A percentile compares a stretch with the other conserved stretches of the same genome.
These are phyloP conservation scores for Cervus canadensis DNA, from an alignment of 2,113 vertebrate species.

Conservation along the genomic window DNA sequence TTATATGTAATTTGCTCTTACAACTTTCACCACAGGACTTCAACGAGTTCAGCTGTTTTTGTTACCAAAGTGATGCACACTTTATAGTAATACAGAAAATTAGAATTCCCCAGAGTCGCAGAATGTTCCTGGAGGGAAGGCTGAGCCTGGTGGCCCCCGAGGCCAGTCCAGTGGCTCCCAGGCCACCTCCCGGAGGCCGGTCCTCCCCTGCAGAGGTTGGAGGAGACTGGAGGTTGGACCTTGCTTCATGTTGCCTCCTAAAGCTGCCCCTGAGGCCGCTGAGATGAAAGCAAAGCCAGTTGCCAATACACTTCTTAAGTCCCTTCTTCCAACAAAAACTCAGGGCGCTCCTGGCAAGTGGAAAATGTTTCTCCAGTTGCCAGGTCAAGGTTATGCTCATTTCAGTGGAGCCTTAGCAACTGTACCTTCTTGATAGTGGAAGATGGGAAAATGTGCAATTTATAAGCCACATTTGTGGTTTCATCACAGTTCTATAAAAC, in stretches of 20 bases:
- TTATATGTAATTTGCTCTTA: background rate
- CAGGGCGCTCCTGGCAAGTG: rapidly evolving
- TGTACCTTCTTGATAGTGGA: rapidly evolving
- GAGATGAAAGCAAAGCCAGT: background rate
- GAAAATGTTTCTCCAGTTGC: background rate
- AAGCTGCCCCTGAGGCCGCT: background rate
- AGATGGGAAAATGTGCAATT: too few relatives aligned
- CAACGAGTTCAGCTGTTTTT: background rate
- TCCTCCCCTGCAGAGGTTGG: rapidly evolving
- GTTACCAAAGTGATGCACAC: background rate
- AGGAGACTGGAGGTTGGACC: rapidly evolving
- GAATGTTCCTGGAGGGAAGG: background rate
- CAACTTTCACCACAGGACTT: background rate
- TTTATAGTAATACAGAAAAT: background rate
- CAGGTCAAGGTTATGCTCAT: rapidly evolving
- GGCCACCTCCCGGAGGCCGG: rapidly evolving
- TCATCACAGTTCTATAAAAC: background rate
- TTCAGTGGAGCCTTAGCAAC: background rate
- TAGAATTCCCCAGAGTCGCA: background rate
- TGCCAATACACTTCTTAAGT: rapidly evolving
- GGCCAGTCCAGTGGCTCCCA: background rate
- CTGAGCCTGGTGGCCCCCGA: rapidly evolving
- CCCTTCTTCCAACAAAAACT: background rate
- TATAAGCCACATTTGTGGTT: too few relatives aligned
- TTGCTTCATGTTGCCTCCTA: rapidly evolving